Evolutionary conservation across 37 sponge, comb jelly and placozoan genomes (phyloP).

Genomic region (Axinella damicornis): DNA sequence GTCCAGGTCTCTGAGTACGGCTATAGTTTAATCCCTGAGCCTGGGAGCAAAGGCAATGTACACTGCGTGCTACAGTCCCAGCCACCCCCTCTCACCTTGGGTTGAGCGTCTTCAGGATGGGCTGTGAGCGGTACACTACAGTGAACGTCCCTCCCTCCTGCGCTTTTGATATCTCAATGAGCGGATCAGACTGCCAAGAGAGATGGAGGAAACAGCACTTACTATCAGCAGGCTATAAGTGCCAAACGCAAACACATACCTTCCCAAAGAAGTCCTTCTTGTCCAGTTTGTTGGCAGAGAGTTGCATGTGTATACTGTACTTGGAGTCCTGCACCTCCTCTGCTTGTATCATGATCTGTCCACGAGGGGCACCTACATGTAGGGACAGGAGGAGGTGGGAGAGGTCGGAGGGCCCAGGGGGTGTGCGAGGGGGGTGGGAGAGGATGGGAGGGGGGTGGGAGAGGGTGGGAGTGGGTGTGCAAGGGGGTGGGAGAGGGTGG

Average conservation of each 20-base stretch:
- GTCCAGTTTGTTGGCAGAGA: slow-evolving; percentile 86
- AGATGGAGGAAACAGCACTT: not conserved
- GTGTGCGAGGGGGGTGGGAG: no score
- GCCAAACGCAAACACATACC: slow-evolving; percentile 26
- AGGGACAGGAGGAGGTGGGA: not conserved
- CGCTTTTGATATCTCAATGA: slow-evolving; percentile 82
- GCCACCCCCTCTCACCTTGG: slow-evolving; percentile 55
- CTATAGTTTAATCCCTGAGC: no score
- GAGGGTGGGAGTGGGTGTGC: not conserved
- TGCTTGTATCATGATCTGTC: slow-evolving; percentile 66
- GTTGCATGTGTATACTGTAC: slow-evolving; percentile 66
- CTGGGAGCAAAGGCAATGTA: no score
- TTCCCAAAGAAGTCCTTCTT: slow-evolving; percentile 98
- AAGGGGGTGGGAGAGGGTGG: no score
- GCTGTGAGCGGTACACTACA: slow-evolving; percentile 80
- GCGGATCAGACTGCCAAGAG: slow-evolving; percentile 93
- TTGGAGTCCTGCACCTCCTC: slow-evolving; percentile 87
- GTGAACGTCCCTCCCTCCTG: slow-evolving; percentile 82
- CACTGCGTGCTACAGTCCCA: no score
- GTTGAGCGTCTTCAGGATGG: slow-evolving; percentile 81
- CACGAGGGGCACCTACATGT: slow-evolving; percentile 60
- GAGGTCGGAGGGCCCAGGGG: no score
- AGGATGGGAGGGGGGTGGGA: no score
- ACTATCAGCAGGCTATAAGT: not conserved
- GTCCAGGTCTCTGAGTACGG: no score